A percentile compares a stretch with the other conserved stretches of the same genome.
Evolutionary conservation across 1,140 invertebrate genomes (phyloP).

Genomic region (Arion vulgaris): DNA sequence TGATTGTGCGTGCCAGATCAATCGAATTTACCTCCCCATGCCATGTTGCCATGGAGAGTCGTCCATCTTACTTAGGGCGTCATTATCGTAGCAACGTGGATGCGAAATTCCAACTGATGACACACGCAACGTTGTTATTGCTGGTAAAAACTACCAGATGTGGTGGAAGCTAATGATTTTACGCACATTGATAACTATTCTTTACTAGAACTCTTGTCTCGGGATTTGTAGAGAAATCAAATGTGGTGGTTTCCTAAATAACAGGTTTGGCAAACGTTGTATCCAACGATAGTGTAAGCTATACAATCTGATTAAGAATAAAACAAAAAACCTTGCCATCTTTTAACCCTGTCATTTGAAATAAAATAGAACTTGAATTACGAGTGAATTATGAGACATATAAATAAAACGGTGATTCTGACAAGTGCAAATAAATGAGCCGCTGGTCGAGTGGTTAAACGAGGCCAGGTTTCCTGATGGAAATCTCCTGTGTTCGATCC

Average conservation of each 20-base stretch:
- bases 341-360: too few species aligned
- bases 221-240: neutral
- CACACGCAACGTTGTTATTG: constrained; percentile 13
- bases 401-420: too few species aligned
- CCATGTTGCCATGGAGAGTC: neutral
- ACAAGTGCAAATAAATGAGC: too few species aligned
- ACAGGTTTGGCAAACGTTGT: neutral
- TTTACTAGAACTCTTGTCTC: neutral
- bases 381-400: neutral
- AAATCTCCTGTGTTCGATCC: too few species aligned
- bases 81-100: neutral
- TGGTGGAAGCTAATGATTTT: neutral
- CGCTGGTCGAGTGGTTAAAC: too few species aligned
- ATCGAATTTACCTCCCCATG: constrained; percentile 18
- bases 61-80: constrained; percentile 13
- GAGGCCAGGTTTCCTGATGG: too few species aligned
- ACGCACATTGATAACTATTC: neutral
- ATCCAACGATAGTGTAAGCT: neutral
- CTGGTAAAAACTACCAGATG: neutral
- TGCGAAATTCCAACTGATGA: neutral
- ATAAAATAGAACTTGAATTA: too few species aligned
- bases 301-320: neutral
- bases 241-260: neutral
- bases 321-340: neutral
- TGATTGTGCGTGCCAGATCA: constrained; percentile 1